These are phyloP conservation scores for Carassius auratus DNA, from an alignment of 2,113 vertebrate genomes.

Conservation along the genomic window DNA sequence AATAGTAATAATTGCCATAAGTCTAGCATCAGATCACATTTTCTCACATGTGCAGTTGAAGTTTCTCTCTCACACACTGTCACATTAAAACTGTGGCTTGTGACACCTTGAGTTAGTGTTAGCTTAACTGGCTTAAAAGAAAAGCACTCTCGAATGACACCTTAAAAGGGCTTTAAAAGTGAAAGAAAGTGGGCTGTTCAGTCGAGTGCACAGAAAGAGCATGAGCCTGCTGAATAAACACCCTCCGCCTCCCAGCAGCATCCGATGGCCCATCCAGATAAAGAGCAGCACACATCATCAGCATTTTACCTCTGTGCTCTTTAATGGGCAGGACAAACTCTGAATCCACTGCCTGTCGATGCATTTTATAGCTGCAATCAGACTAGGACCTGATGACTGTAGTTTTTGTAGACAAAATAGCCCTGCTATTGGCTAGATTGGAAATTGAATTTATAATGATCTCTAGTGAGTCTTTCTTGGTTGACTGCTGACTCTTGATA, in stretches of 20 bases:
- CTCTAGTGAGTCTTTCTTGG: background rate
- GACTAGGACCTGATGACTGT: constrained; percentile 35
- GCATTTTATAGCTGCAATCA: constrained; percentile 49
- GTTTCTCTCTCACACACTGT: background rate
- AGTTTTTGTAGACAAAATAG: constrained; percentile 33
- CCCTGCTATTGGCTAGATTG: background rate
- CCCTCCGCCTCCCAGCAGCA: constrained; percentile 17
- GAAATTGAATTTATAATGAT: constrained; percentile 26
- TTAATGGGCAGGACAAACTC: constrained; percentile 53
- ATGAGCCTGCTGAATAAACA: constrained; percentile 47
- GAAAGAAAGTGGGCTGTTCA: constrained; percentile 34
- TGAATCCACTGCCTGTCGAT: constrained; percentile 39
- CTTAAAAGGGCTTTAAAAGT: constrained; percentile 51
- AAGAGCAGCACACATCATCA: constrained; percentile 47
- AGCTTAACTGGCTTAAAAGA: constrained; percentile 54
- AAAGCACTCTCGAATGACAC: constrained; percentile 56
- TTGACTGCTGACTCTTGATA: constrained; percentile 23
- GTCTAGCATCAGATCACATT: no score
- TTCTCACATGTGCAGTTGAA: no score
- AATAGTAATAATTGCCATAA: background rate
- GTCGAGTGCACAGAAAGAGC: constrained; percentile 51
- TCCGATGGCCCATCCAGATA: constrained; percentile 55
- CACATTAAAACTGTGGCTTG: background rate
- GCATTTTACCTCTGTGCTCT: constrained; percentile 43
- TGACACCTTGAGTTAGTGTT: constrained; percentile 50